These are phyloP conservation scores for Litoditis marina DNA, from an alignment of 2,888 invertebrate species.

Conservation along the genomic window DNA sequence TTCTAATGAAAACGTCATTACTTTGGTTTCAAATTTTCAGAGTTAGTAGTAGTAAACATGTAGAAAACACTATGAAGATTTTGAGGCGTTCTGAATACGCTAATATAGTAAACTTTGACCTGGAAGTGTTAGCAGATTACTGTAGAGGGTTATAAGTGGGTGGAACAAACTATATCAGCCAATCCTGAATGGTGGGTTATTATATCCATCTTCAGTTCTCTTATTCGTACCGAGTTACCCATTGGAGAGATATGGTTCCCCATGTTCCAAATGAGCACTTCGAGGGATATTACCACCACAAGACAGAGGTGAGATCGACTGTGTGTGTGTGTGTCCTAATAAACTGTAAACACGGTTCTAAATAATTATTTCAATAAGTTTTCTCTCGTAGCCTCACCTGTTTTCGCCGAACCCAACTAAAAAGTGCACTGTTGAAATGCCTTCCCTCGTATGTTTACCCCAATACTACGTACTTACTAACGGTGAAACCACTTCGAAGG, in stretches of 20 bases:
- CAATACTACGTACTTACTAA: too few species aligned
- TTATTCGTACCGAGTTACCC: slow-evolving; percentile 15
- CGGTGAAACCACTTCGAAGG: too few species aligned
- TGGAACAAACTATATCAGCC: too few species aligned
- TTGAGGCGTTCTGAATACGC: too few species aligned
- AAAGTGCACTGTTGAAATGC: not conserved
- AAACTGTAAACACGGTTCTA: too few species aligned
- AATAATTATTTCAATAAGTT: not conserved
- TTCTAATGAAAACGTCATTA: not conserved
- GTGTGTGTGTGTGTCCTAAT: too few species aligned
- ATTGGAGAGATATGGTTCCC: slow-evolving; percentile 44
- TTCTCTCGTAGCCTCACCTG: not conserved
- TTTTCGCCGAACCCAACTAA: not conserved
- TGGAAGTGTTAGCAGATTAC: too few species aligned
- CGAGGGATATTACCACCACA: slow-evolving; percentile 45
- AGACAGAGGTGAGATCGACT: slow-evolving; percentile 33
- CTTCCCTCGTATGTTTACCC: too few species aligned
- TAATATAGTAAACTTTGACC: too few species aligned
- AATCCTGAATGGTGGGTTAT: not conserved
- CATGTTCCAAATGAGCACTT: slow-evolving; percentile 44
- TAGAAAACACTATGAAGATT: too few species aligned
- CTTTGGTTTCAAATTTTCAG: not conserved
- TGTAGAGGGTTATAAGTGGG: too few species aligned
- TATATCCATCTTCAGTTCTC: slow-evolving; percentile 6
- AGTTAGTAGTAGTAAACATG: too few species aligned